phyloP scores from a whole-genome alignment of 1,140 invertebrate species.

The Hesperophylax magnus region DNA sequence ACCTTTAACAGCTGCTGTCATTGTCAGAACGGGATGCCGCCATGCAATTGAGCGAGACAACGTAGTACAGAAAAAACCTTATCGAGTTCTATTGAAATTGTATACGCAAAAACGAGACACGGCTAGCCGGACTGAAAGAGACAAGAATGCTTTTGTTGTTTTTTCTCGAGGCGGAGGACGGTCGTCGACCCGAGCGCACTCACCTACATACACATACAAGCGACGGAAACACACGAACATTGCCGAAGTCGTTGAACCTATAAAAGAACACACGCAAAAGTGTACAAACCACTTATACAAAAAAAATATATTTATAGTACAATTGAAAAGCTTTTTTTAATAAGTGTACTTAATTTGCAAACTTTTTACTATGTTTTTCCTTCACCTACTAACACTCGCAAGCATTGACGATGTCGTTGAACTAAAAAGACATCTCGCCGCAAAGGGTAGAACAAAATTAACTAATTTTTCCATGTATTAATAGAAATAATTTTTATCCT shows the following conservation, averaged over 20 bases:
- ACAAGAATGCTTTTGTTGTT: not conserved
- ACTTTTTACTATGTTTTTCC: too few species aligned
- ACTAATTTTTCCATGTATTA: too few species aligned
- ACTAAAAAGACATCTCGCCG: too few species aligned
- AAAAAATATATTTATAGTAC: too few species aligned
- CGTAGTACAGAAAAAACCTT: slow-evolving; percentile 21
- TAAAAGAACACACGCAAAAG: not conserved
- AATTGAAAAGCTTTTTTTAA: too few species aligned
- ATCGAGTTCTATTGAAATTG: not conserved
- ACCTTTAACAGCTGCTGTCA: slow-evolving; percentile 1
- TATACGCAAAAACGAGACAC: slow-evolving; percentile 1
- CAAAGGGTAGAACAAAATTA: too few species aligned
- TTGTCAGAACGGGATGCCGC: slow-evolving; percentile 18
- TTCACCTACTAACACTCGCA: too few species aligned
- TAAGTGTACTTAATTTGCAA: too few species aligned
- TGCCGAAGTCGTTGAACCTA: slow-evolving; percentile 26
- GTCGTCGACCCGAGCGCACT: slow-evolving; percentile 51
- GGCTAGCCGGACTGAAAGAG: slow-evolving; percentile 18
- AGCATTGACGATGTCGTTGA: too few species aligned
- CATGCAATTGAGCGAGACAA: slow-evolving; percentile 29
- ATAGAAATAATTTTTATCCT: not conserved
- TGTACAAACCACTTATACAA: not conserved
- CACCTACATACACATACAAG: slow-evolving; percentile 55
- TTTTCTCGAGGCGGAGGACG: slow-evolving; percentile 47
- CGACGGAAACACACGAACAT: slow-evolving; percentile 17